Conservation (phyloP, 2,113 vertebrate genomes). For the Nettapus auritus region DNA sequence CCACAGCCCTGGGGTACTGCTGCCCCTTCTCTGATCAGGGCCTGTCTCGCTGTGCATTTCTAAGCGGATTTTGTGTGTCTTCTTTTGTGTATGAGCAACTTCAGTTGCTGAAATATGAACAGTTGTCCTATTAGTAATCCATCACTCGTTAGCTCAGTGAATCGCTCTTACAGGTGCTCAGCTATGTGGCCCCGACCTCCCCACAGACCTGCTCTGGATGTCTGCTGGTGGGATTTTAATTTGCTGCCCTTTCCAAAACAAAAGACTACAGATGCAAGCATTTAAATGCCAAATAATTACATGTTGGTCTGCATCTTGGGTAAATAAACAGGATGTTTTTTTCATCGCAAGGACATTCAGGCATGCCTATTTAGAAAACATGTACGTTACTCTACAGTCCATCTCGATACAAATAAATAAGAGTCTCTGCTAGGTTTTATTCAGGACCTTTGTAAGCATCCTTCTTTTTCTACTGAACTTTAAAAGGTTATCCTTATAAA, state of each 20-base stretch:
- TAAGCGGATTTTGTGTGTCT: background rate
- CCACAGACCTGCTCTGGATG: background rate
- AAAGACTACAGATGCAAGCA: background rate
- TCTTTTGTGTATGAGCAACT: background rate
- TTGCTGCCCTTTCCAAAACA: background rate
- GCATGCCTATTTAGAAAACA: background rate
- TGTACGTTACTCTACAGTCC: background rate
- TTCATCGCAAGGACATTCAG: background rate
- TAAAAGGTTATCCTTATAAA: background rate
- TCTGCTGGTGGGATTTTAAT: background rate
- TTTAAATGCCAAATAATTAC: background rate
- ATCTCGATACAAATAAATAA: background rate
- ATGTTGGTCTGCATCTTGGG: rapidly evolving
- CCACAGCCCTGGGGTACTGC: too few species aligned
- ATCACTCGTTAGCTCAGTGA: background rate
- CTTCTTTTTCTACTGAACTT: background rate
- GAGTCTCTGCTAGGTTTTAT: background rate
- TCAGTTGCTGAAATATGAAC: background rate
- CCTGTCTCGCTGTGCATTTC: background rate
- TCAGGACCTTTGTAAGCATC: background rate
- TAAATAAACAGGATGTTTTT: background rate
- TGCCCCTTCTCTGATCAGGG: background rate
- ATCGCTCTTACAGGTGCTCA: background rate
- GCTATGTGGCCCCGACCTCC: background rate
- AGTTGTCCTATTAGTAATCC: background rate